Evolutionary conservation across 2,797 vertebrate species (phyloP).

Genomic region (Mus spretus): DNA sequence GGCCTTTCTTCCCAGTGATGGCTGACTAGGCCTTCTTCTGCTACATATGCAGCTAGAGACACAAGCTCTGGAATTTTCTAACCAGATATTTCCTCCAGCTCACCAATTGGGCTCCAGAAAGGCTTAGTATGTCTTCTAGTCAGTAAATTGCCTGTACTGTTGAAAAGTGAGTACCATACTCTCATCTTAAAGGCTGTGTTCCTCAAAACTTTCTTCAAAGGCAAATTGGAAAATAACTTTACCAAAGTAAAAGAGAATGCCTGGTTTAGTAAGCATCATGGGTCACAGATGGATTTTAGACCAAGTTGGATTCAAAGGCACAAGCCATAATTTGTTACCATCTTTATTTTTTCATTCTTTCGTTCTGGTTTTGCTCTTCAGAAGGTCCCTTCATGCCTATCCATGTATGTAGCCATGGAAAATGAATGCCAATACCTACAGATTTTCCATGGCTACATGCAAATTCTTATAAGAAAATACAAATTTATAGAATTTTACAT

Average conservation of each 20-base stretch:
- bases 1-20: too few species aligned
- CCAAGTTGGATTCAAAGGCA: neutral
- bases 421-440: neutral
- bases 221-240: constrained; percentile 2
- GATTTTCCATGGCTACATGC: neutral
- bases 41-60: too few species aligned
- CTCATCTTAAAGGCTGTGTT: neutral
- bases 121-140: neutral
- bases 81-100: neutral
- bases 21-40: too few species aligned
- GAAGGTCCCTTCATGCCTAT: neutral
- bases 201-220: neutral
- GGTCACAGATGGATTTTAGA: neutral
- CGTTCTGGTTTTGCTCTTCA: neutral
- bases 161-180: neutral
- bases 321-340: neutral
- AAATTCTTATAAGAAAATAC: neutral
- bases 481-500: neutral
- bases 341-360: neutral
- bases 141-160: neutral
- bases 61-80: neutral
- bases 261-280: neutral
- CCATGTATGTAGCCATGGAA: neutral
- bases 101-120: neutral
- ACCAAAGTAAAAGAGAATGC: neutral